These are phyloP conservation scores for Urocynchramus pylzowi DNA, from an alignment of 2,113 vertebrate genomes.

Conservation along the genomic window DNA sequence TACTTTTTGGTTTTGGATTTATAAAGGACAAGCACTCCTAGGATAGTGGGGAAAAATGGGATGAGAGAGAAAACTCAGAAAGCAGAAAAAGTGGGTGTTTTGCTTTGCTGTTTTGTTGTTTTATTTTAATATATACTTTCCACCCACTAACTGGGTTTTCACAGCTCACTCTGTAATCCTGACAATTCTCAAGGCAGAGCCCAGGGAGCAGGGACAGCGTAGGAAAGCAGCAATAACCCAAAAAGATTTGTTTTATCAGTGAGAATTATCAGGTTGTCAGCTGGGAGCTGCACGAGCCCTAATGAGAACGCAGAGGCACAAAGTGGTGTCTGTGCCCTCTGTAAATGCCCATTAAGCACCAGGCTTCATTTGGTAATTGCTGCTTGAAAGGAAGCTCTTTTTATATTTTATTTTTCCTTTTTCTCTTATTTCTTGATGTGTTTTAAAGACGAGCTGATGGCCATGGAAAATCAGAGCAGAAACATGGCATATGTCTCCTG, in stretches of 20 bases:
- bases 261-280: background rate
- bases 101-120: background rate
- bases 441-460: background rate
- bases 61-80: background rate
- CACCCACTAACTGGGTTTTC: background rate
- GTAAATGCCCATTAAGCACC: slow-evolving; percentile 10
- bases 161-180: slow-evolving; percentile 29
- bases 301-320: slow-evolving; percentile 16
- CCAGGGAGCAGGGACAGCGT: background rate
- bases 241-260: slow-evolving; percentile 19
- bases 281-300: background rate
- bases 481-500: background rate
- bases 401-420: background rate
- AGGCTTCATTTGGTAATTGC: background rate
- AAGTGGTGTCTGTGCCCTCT: slow-evolving; percentile 29
- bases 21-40: background rate
- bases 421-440: background rate
- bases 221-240: background rate
- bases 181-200: slow-evolving; percentile 15
- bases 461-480: background rate
- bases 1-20: background rate
- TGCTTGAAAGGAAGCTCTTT: background rate
- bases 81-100: background rate
- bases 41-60: background rate
- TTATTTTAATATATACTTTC: background rate